Evolutionary conservation across 2,797 vertebrate genomes (phyloP).

Genomic region (Typhlichthys subterraneus): DNA sequence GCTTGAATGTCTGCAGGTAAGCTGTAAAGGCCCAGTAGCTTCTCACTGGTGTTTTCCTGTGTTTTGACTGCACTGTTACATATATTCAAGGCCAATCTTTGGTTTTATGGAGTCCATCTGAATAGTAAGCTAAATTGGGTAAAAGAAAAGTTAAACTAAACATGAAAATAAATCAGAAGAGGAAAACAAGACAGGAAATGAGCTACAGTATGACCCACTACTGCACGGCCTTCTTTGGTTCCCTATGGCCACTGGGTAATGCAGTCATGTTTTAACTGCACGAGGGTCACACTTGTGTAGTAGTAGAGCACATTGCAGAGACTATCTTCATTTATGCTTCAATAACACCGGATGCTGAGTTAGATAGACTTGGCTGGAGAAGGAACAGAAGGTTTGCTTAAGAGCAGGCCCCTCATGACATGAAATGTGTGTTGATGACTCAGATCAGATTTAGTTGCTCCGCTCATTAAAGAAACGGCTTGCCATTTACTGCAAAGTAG

Average conservation of each 20-base stretch:
- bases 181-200: slow-evolving; percentile 55
- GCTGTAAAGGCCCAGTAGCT: slow-evolving; percentile 44
- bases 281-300: slow-evolving; percentile 58
- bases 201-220: slow-evolving; percentile 80
- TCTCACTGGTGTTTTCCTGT: slow-evolving; percentile 63
- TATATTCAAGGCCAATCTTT: slow-evolving; percentile 96
- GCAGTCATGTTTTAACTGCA: slow-evolving; percentile 52
- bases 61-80: slow-evolving; percentile 74
- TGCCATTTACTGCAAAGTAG: slow-evolving; percentile 51
- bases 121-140: slow-evolving; percentile 63
- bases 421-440: slow-evolving; percentile 50
- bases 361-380: slow-evolving; percentile 66
- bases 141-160: slow-evolving; percentile 24
- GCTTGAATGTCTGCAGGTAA: slow-evolving; percentile 36
- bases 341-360: slow-evolving; percentile 81
- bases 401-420: slow-evolving; percentile 45
- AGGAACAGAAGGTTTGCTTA: slow-evolving; percentile 43
- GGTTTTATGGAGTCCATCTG: slow-evolving; percentile 85
- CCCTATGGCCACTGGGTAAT: slow-evolving; percentile 59
- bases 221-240: slow-evolving; percentile 82
- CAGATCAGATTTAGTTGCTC: slow-evolving; percentile 50
- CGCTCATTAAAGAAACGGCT: slow-evolving; percentile 33
- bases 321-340: slow-evolving; percentile 84
- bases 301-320: slow-evolving; percentile 69
- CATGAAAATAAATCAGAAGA: slow-evolving; percentile 20